Conservation (phyloP, 1,140 invertebrate species). For the Anastrepha ludens region DNA sequence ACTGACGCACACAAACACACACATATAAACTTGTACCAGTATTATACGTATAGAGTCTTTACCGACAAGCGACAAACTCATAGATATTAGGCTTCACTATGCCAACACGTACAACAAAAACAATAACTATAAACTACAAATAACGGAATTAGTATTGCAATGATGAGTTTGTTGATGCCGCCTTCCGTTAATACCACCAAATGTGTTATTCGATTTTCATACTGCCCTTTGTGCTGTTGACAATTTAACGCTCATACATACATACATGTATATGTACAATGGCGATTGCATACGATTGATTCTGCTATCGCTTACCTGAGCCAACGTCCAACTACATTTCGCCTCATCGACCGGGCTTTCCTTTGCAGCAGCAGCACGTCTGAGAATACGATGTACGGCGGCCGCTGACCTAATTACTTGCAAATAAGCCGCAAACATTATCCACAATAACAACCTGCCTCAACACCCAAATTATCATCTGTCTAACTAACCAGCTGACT, state of each 20-base stretch:
- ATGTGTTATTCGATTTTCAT: slow-evolving; percentile 13
- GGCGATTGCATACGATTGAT: neutral
- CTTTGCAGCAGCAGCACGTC: neutral
- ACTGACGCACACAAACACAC: neutral
- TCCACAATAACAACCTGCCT: neutral
- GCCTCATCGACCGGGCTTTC: neutral
- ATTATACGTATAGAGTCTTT: neutral
- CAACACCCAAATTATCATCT: neutral
- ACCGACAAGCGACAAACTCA: neutral
- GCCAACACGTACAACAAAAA: slow-evolving; percentile 1
- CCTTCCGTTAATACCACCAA: neutral
- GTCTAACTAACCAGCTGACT: neutral
- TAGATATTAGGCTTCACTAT: neutral
- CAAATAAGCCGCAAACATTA: slow-evolving; percentile 45
- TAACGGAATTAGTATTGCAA: neutral
- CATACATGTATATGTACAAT: neutral
- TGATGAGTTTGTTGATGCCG: neutral
- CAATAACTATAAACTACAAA: neutral
- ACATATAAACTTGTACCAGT: neutral
- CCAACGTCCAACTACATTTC: neutral
- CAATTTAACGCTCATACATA: neutral
- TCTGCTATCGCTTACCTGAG: neutral
- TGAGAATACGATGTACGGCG: neutral
- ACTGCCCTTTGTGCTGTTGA: neutral
- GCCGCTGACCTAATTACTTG: slow-evolving; percentile 14